phyloP scores from a whole-genome alignment of 2,113 vertebrate genomes.

The Sinocyclocheilus maitianheensis region DNA sequence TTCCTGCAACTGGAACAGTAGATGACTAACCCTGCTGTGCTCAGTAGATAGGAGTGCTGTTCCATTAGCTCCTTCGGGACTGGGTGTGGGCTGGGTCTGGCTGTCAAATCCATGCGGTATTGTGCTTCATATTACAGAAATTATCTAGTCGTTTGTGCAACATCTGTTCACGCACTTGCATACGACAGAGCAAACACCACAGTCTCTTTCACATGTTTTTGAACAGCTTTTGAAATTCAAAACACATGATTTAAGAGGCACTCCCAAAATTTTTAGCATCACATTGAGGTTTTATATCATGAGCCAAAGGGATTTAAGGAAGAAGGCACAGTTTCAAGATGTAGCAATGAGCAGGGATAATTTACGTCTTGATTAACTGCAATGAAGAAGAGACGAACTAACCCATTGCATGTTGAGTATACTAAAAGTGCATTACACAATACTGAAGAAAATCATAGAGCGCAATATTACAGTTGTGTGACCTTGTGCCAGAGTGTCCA shows the following conservation, averaged over 20 bases:
- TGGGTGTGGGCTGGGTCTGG: conserved; percentile 26
- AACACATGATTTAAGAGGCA: conserved; percentile 55
- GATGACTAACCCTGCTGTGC: conserved; percentile 31
- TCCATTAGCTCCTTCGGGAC: conserved; percentile 16
- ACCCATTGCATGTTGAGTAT: background rate
- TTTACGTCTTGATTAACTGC: background rate
- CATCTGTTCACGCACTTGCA: conserved; percentile 44
- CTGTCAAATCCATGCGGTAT: conserved; percentile 23
- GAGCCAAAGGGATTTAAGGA: conserved; percentile 3
- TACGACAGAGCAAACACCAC: conserved; percentile 30
- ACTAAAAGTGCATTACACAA: background rate
- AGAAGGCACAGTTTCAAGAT: conserved; percentile 30
- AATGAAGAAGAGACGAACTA: background rate
- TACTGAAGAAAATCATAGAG: background rate
- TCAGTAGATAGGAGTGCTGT: conserved; percentile 20
- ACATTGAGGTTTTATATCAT: conserved; percentile 33
- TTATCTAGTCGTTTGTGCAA: conserved; percentile 40
- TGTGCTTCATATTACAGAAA: conserved; percentile 25
- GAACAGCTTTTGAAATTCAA: conserved; percentile 42
- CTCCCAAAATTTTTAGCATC: conserved; percentile 33
- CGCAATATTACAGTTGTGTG: background rate
- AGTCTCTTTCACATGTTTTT: conserved; percentile 25
- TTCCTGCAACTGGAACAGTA: conserved; percentile 49
- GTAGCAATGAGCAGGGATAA: conserved; percentile 30
- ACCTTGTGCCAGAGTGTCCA: background rate